Evolutionary conservation across 2,113 vertebrate genomes (phyloP).

Genomic region (Procapra przewalskii): DNA sequence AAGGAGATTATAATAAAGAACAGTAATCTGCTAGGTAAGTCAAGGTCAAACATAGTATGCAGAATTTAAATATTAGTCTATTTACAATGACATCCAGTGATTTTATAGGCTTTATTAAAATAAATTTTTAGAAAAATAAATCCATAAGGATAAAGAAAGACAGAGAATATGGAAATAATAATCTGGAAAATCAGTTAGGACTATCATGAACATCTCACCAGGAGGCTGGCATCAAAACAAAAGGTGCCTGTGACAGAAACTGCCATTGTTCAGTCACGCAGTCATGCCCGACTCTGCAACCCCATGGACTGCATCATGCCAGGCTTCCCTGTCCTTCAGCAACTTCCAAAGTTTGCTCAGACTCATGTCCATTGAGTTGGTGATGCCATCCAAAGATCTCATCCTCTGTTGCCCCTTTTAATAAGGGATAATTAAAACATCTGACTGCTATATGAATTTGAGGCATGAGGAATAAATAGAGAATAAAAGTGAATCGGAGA

Average conservation of each 20-base stretch:
- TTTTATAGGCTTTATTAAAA: conserved; percentile 14
- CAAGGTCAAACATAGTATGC: not conserved
- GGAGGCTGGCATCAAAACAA: not conserved
- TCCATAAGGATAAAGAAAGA: not conserved
- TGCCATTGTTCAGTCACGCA: accelerated
- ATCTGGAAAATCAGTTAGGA: not conserved
- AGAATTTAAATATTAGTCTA: not conserved
- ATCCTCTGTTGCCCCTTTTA: not conserved
- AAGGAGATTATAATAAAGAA: not conserved
- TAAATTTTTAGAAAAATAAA: not conserved
- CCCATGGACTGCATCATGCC: not conserved
- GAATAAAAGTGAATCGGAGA: not conserved
- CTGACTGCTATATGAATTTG: not conserved
- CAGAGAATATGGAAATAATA: not conserved
- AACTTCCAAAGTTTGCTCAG: not conserved
- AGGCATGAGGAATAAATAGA: not conserved
- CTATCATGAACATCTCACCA: not conserved
- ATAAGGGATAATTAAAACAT: not conserved
- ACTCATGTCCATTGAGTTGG: not conserved
- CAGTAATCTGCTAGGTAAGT: not conserved
- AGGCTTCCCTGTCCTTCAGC: not conserved
- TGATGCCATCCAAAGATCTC: not conserved
- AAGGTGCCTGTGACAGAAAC: not conserved
- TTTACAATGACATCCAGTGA: not conserved
- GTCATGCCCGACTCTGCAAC: not conserved